Evolutionary conservation across 1,140 invertebrate species (phyloP), one percentile per base, ranked within the genome.

Genomic region (Rhagoletis zephyria): DNA sequence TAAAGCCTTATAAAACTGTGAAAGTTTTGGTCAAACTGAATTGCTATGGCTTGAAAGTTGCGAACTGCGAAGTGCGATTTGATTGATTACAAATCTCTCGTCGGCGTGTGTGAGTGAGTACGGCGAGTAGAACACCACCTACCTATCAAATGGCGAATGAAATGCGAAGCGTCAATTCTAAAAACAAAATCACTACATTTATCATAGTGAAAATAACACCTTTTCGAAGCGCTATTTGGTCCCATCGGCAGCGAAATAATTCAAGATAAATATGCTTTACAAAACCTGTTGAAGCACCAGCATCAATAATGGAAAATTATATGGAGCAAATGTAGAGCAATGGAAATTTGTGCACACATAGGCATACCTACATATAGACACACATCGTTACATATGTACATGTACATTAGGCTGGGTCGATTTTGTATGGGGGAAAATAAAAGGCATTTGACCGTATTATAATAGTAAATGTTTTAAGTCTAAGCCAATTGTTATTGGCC

Each of bases 1-100:
- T 81, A 81, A 81, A 81, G 45, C 48, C 45, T 19, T 81, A 81
- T 56, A 56, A 81, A 81, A 81, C 74, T 81, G 74, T 81, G 74
- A 81, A 81, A 81, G 74, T 81, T 81, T 30, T 42, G 74, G 74
- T 30, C 74, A 56, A 59, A 51, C 74, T 56, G 19, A 81, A 74
- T 16, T 74, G 67, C 42, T 74, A 42, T 48, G 67, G 67, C 42
- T 74, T 74, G 67, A 74, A 74, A 74, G 67, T 74, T 74, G 74
- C 19, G 16, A 30, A 30, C 30, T 30, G 30, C 30, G 30, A 56
- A 81, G 16, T 81, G 74, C 45, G 45, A 56, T 81, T 81, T 81
- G 74, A 81, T 81, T 81, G 74, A 81, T 81, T 59, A 7, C 74
- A 59, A 9, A 81, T 19, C 16, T 74, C 42, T 48, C 1, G 45